Conservation (phyloP, 2,797 vertebrate genomes). For the Cephalopachus bancanus region DNA sequence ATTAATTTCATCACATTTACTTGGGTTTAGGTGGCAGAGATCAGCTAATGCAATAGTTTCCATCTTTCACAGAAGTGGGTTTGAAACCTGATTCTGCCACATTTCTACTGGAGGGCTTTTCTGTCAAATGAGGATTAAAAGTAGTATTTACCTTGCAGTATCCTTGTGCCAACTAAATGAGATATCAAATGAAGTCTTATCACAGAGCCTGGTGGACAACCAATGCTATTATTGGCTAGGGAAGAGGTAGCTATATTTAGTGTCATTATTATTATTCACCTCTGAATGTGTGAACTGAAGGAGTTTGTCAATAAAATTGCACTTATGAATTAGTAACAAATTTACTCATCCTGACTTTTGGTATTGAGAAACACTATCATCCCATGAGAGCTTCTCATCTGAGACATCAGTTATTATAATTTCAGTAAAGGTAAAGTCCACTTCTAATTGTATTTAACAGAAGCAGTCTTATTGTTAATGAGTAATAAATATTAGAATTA, state of each 20-base stretch:
- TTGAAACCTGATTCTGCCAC: not conserved
- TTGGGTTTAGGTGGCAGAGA: not conserved
- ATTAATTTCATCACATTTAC: not conserved
- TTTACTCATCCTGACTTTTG: not conserved
- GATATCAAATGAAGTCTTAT: not conserved
- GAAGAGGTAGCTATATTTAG: not conserved
- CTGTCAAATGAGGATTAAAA: slow-evolving; percentile 2
- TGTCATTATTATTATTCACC: not conserved
- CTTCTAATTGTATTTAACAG: slow-evolving; percentile 20
- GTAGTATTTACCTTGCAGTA: not conserved
- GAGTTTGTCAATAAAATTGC: not conserved
- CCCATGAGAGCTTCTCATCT: not conserved
- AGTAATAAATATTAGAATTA: not conserved
- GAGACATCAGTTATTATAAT: not conserved
- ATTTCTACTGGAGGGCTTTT: not conserved
- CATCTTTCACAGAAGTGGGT: not conserved
- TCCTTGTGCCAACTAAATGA: not conserved
- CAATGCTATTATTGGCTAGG: not conserved
- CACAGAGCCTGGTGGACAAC: not conserved
- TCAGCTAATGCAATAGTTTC: not conserved
- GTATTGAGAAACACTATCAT: not conserved
- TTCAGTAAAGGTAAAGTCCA: not conserved
- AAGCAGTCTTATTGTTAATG: slow-evolving; percentile 18
- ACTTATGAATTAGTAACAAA: not conserved
- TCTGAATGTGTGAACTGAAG: slow-evolving; percentile 17